Base-by-base conservation (phyloP, 2,797 vertebrate genomes). In the Chromobotia macracanthus region DNA sequence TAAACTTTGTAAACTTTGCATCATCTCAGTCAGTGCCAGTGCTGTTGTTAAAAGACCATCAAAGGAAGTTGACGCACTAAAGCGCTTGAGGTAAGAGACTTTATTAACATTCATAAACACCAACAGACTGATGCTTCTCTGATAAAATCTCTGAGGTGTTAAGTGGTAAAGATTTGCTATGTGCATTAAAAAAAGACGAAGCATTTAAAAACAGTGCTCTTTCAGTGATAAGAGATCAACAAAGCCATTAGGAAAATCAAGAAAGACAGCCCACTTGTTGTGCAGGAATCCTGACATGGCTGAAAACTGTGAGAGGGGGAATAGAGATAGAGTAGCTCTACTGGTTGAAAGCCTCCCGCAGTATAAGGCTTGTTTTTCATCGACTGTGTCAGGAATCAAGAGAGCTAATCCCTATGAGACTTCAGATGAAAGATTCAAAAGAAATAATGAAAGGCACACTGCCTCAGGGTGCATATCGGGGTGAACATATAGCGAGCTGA, bases 311-410 rank as follows among this genome's bases (percentile, higher is more conserved):
- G 73, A 77, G 70, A 72, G 55, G 69, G 35, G 74, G 82, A 85
- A 80, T 63, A 16, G 75, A 86, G 88, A n/a, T n/a, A 86, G 87
- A 64, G 51, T 9, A 75, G 86, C 87, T 89, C 83, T 80, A 87
- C 90, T 83, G 84, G 86, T 90, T 90, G 87, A 90, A 91, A 90
- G 90, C 90, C 89, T 91, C 88, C 84, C 90, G 89, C 86, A 92
- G 91, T 90, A 92, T 89, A 87, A 92, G 89, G 87, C 92, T 91
- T 93, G 92, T 93, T 94, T 93, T 92, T 93, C 92, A 93, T 93
- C 91, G 92, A 92, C 91, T 93, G 91, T 93, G 92, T 93, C 93
- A 92, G 92, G 91, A 94, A 94, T 94, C 92, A 94, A 94, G 93
- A 94, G 90, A 89, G 90, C 92, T 93, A 92, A 93, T 93, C 91